These are phyloP conservation scores for Hyposoter dolosus DNA, from an alignment of 2,888 invertebrate species.

Conservation along the genomic window DNA sequence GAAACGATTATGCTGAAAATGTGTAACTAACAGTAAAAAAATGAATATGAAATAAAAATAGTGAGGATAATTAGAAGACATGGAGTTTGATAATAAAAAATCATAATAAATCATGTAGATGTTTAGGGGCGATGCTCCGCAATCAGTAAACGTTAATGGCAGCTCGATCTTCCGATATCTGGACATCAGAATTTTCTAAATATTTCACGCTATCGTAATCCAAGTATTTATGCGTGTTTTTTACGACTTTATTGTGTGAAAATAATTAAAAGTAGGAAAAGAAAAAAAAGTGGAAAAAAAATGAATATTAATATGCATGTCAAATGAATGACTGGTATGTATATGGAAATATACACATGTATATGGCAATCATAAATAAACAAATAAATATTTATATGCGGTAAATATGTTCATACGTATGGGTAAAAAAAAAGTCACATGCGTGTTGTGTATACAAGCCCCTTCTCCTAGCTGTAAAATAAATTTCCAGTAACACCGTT, in stretches of 20 bases:
- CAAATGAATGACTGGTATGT: slow-evolving; percentile 11
- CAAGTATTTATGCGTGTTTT: slow-evolving; percentile 63
- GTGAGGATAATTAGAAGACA: slow-evolving; percentile 52
- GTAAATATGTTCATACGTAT: slow-evolving; percentile 70
- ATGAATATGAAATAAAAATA: slow-evolving; percentile 42
- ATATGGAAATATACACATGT: slow-evolving; percentile 42
- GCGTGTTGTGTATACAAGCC: slow-evolving; percentile 81
- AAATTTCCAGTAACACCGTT: slow-evolving; percentile 72
- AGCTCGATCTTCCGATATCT: slow-evolving; percentile 57
- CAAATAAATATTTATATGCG: slow-evolving; percentile 74
- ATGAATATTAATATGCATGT: slow-evolving; percentile 29
- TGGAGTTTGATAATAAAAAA: slow-evolving; percentile 33
- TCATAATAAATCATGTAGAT: slow-evolving; percentile 23
- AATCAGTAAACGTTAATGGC: slow-evolving; percentile 44
- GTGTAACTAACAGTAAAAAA: slow-evolving; percentile 47
- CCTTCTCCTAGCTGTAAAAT: slow-evolving; percentile 84
- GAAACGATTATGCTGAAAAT: slow-evolving; percentile 68
- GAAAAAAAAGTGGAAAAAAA: background rate
- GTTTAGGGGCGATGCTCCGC: slow-evolving; percentile 52
- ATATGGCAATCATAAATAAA: slow-evolving; percentile 67
- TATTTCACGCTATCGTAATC: slow-evolving; percentile 60
- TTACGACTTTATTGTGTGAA: slow-evolving; percentile 45
- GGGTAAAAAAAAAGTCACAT: slow-evolving; percentile 78
- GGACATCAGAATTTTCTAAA: slow-evolving; percentile 53
- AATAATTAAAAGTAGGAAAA: slow-evolving; percentile 5